Percentiles rank a stretch among this genome's conserved stretches.
phyloP scores from a whole-genome alignment of 2,888 invertebrate genomes.

The Platynereis dumerilii region DNA sequence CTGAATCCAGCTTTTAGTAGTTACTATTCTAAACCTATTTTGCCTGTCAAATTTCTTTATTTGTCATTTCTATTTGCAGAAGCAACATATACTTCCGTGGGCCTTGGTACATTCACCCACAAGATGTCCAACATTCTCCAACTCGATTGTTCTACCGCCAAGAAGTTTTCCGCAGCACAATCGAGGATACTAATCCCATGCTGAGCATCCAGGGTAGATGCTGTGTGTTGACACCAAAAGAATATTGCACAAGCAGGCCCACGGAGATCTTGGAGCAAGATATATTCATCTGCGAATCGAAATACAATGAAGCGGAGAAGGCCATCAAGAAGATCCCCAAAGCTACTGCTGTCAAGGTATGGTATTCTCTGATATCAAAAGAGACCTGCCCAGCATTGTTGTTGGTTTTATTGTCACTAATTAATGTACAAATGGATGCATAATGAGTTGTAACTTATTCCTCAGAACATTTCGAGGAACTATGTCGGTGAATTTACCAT shows the following conservation, averaged over 20 bases:
- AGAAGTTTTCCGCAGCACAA: conserved; percentile 88
- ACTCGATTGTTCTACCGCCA: conserved; percentile 82
- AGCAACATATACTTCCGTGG: conserved; percentile 92
- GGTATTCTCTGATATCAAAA: no score
- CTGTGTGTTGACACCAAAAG: conserved; percentile 85
- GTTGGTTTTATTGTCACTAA: no score
- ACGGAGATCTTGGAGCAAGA: conserved; percentile 93
- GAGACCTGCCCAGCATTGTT: no score
- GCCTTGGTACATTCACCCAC: conserved; percentile 88
- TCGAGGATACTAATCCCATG: conserved; percentile 89
- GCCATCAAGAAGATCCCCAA: conserved; percentile 59
- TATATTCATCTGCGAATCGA: conserved; percentile 89
- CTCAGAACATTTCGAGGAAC: no score
- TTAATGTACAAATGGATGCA: no score
- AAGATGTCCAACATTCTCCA: conserved; percentile 80
- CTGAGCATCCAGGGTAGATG: conserved; percentile 87
- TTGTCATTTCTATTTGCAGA: conserved; percentile 66
- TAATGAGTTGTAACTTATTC: no score
- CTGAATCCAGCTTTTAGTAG: no score
- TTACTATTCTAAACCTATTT: no score
- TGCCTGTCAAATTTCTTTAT: no score
- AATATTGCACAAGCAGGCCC: conserved; percentile 87
- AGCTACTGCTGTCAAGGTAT: conserved; percentile 33
- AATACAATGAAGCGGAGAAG: conserved; percentile 84
- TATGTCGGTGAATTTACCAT: no score